A percentile compares a stretch with the other conserved stretches of the same genome.
Evolutionary conservation across 2,113 vertebrate species (phyloP).

Genomic region (Chelonoidis abingdonii): DNA sequence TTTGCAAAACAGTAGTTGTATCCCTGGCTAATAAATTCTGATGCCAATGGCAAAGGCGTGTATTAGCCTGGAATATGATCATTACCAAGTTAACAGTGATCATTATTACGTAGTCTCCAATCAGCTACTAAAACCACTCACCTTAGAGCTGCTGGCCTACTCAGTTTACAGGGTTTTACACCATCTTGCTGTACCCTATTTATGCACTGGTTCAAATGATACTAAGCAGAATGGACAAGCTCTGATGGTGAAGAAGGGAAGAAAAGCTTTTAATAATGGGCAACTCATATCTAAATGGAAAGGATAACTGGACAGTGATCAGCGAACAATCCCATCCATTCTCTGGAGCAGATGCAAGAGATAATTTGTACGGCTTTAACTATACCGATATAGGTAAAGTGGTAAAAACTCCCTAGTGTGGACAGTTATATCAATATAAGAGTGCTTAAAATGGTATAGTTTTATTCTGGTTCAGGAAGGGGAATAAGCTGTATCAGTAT

Average conservation of each 20-base stretch:
- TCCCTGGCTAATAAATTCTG: neutral
- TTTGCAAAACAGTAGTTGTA: neutral
- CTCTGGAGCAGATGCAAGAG: neutral
- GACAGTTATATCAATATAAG: neutral
- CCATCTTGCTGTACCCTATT: neutral
- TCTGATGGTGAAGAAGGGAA: neutral
- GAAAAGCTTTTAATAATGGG: neutral
- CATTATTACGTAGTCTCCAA: neutral
- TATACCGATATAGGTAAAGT: neutral
- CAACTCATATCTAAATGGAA: neutral
- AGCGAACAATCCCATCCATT: neutral
- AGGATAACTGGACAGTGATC: neutral
- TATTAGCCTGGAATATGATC: neutral
- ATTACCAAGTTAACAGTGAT: neutral
- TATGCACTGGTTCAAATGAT: neutral
- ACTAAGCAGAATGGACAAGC: neutral
- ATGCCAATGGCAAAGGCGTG: neutral
- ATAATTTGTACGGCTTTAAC: neutral
- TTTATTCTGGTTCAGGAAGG: neutral
- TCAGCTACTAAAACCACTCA: neutral
- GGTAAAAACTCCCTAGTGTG: neutral
- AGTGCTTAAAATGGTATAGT: neutral
- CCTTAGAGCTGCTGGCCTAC: neutral
- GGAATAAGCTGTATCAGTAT: neutral
- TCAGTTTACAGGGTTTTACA: neutral